Evolutionary conservation across 2,888 invertebrate genomes (phyloP), one percentile per base, ranked within the genome.

Genomic region (Euplexia lucipara): DNA sequence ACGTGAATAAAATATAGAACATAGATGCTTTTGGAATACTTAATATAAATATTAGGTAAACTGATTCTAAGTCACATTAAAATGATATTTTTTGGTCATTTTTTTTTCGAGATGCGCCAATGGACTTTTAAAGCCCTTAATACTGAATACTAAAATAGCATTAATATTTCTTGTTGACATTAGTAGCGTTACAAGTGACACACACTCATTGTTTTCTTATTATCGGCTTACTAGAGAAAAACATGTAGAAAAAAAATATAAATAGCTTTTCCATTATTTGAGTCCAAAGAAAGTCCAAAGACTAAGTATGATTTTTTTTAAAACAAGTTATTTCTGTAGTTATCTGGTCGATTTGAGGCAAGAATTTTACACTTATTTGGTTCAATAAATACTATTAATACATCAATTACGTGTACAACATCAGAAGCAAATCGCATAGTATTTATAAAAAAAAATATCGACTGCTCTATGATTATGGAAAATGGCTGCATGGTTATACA

Each of bases 1-100:
- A 48, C 44, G 53, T 73, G 74, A 76, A 74, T 74, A 74, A 63
- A 66, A 76, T 77, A 69, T 69, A 37, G 44, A 37, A 9, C 35
- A 47, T 45, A 54, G 35, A 47, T 52, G 41, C 53, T 68, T 72
- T 67, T 8, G 18, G 9, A 57, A 63, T n/a, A n/a, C n/a, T n/a
- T 32, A 14, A 52, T 30, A 41, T 30, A 63, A 59, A 75, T 62
- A 12, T n/a, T 20, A 32, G 30, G 18, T 39, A 35, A 42, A 63
- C 41, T 58, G 42, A 37, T 62, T 44, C 56, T 41, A 44, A 49
- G n/a, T n/a, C n/a, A n/a, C n/a, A n/a, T n/a, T n/a, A n/a, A n/a
- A n/a, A n/a, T n/a, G n/a, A n/a, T 8, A 16, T 32, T 30, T 1
- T 34, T n/a, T 48, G 10, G 34, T 53, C 34, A 26, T 26, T 65